A percentile compares a stretch with the other conserved stretches of the same genome.
phyloP scores from a whole-genome alignment of 2,797 vertebrate species.

The Rhinatrema bivittatum region DNA sequence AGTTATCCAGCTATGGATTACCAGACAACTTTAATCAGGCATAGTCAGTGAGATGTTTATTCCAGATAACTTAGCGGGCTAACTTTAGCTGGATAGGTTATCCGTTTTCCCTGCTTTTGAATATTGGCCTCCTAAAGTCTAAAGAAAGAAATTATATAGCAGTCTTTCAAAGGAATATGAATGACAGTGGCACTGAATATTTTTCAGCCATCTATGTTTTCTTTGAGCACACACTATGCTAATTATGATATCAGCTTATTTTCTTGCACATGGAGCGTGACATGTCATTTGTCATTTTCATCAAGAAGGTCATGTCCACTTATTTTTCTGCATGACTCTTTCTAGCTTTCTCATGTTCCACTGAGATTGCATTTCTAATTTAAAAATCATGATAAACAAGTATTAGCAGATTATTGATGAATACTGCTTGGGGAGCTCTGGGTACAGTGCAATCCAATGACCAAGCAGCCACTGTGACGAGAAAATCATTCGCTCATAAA shows the following conservation, averaged over 20 bases:
- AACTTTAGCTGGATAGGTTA: no score
- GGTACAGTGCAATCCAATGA: neutral
- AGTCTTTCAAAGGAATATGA: no score
- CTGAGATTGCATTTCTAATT: conserved; percentile 29
- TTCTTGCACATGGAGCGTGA: conserved; percentile 22
- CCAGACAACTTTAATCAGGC: no score
- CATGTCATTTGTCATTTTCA: conserved; percentile 33
- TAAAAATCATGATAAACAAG: conserved; percentile 34
- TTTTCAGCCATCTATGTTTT: no score
- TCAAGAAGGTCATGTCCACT: conserved; percentile 29
- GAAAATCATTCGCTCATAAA: conserved; percentile 7
- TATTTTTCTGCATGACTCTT: conserved; percentile 13
- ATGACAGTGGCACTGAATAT: no score
- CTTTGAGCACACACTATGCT: no score
- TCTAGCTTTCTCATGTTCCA: conserved; percentile 13
- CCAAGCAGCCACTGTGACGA: conserved; percentile 2
- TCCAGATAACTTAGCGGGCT: no score
- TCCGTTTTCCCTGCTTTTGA: no score
- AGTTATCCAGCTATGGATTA: no score
- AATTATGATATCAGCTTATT: conserved; percentile 20
- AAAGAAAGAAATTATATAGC: no score
- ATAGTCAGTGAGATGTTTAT: no score
- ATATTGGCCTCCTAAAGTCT: no score
- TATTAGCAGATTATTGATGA: conserved; percentile 28
- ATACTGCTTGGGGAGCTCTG: neutral